Evolutionary conservation across 1,140 invertebrate species (phyloP).

Genomic region (Latrodectus geometricus): DNA sequence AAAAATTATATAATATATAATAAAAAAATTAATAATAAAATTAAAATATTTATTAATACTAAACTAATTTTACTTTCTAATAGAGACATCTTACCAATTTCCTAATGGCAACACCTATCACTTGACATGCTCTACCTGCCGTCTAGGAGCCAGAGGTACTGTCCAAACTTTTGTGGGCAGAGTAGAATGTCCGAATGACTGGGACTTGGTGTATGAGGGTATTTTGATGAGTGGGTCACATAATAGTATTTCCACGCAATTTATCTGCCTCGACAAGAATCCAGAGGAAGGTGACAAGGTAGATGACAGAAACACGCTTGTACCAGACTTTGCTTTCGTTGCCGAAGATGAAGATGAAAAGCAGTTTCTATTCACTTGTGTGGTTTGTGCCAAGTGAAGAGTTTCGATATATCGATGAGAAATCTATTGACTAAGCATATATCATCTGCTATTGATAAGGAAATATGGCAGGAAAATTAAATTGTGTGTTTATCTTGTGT

Average conservation of each 20-base stretch:
- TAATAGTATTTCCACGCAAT: constrained; percentile 12
- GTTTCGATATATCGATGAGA: no score
- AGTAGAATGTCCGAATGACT: constrained; percentile 33
- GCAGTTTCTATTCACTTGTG: constrained; percentile 24
- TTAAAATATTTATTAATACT: no score
- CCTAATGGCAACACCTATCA: not conserved
- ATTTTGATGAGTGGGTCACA: constrained; percentile 25
- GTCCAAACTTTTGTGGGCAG: constrained; percentile 27
- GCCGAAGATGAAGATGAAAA: constrained; percentile 9
- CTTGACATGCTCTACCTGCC: constrained; percentile 19
- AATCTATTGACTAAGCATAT: no score
- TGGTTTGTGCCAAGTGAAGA: constrained; percentile 45
- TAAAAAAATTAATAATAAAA: no score
- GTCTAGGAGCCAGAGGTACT: constrained; percentile 15
- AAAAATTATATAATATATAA: no score
- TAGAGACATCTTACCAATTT: constrained; percentile 24
- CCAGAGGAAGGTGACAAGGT: not conserved
- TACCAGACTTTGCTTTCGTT: constrained; percentile 12
- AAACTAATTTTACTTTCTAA: not conserved
- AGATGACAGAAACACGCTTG: not conserved
- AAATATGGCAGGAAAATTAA: no score
- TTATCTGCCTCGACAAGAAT: constrained; percentile 37
- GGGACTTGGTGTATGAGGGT: constrained; percentile 36
- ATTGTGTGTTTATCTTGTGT: no score
- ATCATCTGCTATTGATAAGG: no score